phyloP scores from a whole-genome alignment of 2,797 vertebrate species.

The Paguma larvata region DNA sequence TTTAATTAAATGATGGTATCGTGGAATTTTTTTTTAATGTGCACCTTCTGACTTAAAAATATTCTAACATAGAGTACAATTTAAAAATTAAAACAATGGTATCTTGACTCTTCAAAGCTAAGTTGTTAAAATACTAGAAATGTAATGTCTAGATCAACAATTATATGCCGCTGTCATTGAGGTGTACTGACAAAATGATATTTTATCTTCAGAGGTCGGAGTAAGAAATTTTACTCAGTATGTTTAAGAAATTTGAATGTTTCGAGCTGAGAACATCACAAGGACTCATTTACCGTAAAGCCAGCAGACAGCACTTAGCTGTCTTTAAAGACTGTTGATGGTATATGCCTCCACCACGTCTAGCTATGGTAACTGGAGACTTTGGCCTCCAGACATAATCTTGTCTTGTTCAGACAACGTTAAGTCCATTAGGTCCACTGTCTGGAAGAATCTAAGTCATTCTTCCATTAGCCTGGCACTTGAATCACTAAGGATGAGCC shows the following conservation, averaged over 20 bases:
- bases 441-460: background rate
- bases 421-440: background rate
- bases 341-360: background rate
- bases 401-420: background rate
- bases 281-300: background rate
- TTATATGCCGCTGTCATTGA: background rate
- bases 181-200: background rate
- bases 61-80: slow-evolving; percentile 21
- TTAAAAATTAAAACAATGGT: slow-evolving; percentile 55
- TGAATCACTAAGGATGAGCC: background rate
- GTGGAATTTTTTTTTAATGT: background rate
- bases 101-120: background rate
- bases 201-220: background rate
- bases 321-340: background rate
- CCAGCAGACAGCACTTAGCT: background rate
- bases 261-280: background rate
- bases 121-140: slow-evolving; percentile 26
- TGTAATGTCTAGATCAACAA: background rate
- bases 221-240: background rate
- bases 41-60: background rate
- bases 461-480: background rate
- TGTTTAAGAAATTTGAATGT: background rate
- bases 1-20: slow-evolving; percentile 77
- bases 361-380: background rate
- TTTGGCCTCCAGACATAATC: background rate